Percentiles rank a stretch among this genome's conserved stretches.
Evolutionary conservation across 2,113 vertebrate species (phyloP).

Genomic region (Leucoraja erinaceus): DNA sequence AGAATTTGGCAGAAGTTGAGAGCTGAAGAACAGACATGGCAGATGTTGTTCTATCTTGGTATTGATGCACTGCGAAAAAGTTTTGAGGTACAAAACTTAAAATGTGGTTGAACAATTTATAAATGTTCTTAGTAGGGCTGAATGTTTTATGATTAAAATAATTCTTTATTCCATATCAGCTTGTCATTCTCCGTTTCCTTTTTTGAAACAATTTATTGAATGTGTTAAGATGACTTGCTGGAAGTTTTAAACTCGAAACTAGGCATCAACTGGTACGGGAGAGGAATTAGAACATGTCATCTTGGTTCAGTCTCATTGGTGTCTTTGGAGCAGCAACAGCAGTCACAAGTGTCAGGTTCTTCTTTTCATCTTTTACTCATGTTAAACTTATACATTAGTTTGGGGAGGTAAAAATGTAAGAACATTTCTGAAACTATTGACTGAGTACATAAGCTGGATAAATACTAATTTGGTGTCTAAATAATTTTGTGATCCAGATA

Average conservation of each 20-base stretch:
- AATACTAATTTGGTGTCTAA: background rate
- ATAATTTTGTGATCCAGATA: background rate
- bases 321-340: too few relatives aligned
- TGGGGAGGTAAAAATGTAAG: too few relatives aligned
- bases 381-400: too few relatives aligned
- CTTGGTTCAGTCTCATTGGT: too few relatives aligned
- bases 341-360: too few relatives aligned
- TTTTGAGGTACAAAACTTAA: conserved; percentile 72
- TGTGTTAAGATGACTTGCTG: background rate
- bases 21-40: conserved; percentile 94
- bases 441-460: background rate
- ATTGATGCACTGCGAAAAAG: conserved; percentile 87
- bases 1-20: conserved; percentile 92
- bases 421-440: background rate
- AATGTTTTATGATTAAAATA: background rate
- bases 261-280: too few relatives aligned
- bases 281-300: background rate
- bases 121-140: background rate
- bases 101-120: background rate
- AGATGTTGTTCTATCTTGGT: conserved; percentile 89
- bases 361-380: too few relatives aligned
- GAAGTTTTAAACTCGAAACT: background rate
- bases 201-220: too few relatives aligned
- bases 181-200: too few relatives aligned
- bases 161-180: background rate